Conservation (phyloP, 2,113 vertebrate genomes). For the Podiceps cristatus region DNA sequence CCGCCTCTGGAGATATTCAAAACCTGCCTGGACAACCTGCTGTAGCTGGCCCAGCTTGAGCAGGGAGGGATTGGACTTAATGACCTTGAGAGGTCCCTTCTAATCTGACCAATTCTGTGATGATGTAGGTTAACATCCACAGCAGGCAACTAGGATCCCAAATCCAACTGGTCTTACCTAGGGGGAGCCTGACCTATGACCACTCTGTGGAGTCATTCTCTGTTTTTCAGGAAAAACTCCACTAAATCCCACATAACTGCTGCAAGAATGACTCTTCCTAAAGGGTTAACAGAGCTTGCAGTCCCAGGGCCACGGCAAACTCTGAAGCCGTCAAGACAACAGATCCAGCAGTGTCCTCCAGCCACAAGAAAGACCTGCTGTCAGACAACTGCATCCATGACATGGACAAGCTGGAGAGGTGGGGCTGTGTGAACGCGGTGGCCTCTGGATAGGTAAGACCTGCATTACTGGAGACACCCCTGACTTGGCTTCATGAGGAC, state of each 20-base stretch:
- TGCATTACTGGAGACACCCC: neutral
- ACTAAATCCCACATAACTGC: neutral
- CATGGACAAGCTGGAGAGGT: no score
- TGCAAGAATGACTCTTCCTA: neutral
- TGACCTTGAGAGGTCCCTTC: neutral
- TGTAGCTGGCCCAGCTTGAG: neutral
- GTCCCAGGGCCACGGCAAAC: neutral
- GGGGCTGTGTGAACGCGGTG: no score
- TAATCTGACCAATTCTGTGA: neutral
- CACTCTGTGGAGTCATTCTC: neutral
- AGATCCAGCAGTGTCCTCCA: neutral
- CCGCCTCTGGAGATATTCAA: neutral
- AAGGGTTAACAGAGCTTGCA: neutral
- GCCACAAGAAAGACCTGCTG: neutral
- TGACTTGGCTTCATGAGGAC: neutral
- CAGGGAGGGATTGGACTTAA: neutral
- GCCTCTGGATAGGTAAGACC: neutral
- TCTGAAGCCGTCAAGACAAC: neutral
- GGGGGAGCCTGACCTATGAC: neutral
- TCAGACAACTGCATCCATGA: neutral
- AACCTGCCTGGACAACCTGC: neutral
- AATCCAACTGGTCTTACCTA: neutral
- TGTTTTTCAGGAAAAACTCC: neutral
- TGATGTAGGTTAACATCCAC: neutral
- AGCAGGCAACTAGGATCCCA: neutral